Base-by-base conservation (phyloP, 2,113 vertebrate genomes). In the Ophiodon elongatus region DNA sequence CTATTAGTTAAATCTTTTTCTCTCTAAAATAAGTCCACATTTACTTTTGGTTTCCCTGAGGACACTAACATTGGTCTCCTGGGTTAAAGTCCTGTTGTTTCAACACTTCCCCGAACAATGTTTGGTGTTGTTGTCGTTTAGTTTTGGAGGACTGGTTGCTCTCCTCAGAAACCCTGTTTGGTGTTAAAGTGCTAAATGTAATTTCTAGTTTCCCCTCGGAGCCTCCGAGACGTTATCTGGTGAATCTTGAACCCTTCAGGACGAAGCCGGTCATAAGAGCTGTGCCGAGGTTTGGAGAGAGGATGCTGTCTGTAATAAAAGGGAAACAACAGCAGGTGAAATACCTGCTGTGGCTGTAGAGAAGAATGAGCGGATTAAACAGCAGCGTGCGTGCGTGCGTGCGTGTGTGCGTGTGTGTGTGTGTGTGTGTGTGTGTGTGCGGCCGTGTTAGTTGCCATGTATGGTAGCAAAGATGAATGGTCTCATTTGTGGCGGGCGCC, bases 401-500 rank as follows among this genome's bases (percentile, higher is more conserved):
- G 83, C 75, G 79, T 74, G 80, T 70, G 80, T 67, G 56, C 65
- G 77, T 66, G 76, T 75, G 54, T 63, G 71, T 57, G 70, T 73
- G 75, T 62, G 62, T n/a, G 68, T 76, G 80, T 60, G 35, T 73
- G 69, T 68, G 62, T n/a, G 67, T 76, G 80, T 47, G 62, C 41
- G 69, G 37, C 11, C 27, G 75, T 77, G 67, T 83, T 80, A 23
- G 83, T 76, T 59, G 52, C 56, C 15, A 11, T 60, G 47, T 73
- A 71, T 80, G 89, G 80, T 23, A 88, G 88, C 19, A 23, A 81
- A 96, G 95, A 96, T 93, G 93, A 95, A 96, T 92, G 68, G 84
- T 95, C 93, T 95, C 92, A 94, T 95, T 95, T 96, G 92, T 84
- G 66, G 85, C 76, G 76, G 92, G 92, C 86, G 90, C 92, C 94